phyloP scores from a whole-genome alignment of 2,888 invertebrate species.

The Apodemia mormo region DNA sequence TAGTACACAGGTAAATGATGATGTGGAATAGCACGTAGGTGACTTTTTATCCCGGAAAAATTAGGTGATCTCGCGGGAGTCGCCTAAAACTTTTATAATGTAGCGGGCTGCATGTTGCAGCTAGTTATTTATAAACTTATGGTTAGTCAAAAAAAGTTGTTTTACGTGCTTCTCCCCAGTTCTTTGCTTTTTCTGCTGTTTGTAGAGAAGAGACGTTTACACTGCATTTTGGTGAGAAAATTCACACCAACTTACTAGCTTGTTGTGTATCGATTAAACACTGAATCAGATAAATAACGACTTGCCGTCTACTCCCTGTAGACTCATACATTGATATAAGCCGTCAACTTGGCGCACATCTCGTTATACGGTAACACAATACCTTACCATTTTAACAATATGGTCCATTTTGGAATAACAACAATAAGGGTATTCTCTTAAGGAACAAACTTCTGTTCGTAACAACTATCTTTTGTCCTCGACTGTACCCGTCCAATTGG shows the following conservation, averaged over 20 bases:
- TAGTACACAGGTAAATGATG: too few relatives aligned
- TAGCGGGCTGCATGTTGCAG: too few relatives aligned
- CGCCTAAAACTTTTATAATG: too few relatives aligned
- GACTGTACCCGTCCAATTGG: conserved; percentile 15
- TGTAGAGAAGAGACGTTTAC: neutral
- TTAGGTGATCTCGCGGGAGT: too few relatives aligned
- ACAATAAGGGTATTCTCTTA: conserved; percentile 8
- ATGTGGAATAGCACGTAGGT: too few relatives aligned
- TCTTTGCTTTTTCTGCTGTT: too few relatives aligned
- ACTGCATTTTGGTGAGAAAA: neutral
- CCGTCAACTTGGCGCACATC: conserved; percentile 39
- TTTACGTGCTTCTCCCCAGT: too few relatives aligned
- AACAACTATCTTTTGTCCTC: conserved; percentile 19
- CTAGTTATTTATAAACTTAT: too few relatives aligned
- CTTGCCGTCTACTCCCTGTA: conserved; percentile 46
- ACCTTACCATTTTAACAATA: neutral
- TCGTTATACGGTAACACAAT: neutral
- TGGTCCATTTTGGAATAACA: conserved; percentile 8
- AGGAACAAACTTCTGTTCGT: conserved; percentile 18
- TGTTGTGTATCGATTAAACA: conserved; percentile 28
- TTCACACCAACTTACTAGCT: neutral
- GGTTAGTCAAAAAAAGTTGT: too few relatives aligned
- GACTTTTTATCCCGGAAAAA: too few relatives aligned
- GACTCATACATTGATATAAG: conserved; percentile 63
- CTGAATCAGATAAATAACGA: conserved; percentile 32